Evolutionary conservation across 2,797 vertebrate genomes (phyloP).

Genomic region (Oophaga sylvatica): DNA sequence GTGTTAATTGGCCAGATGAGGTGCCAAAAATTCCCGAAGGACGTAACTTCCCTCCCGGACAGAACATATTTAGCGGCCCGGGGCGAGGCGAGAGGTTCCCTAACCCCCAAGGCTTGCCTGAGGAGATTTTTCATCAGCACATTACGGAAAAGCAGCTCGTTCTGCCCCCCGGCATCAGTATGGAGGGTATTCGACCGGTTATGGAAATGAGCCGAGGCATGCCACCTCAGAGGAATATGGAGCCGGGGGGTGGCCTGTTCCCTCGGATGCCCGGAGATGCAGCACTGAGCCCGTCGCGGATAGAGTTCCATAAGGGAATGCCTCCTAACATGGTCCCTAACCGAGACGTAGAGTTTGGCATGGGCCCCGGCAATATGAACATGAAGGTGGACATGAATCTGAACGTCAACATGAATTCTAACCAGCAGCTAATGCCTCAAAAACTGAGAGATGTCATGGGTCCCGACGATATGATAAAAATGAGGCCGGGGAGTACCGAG

Average conservation of each 20-base stretch:
- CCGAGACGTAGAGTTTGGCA: constrained; percentile 92
- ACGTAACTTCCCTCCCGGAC: constrained; percentile 87
- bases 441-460: constrained; percentile 87
- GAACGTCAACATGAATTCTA: constrained; percentile 83
- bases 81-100: constrained; percentile 96
- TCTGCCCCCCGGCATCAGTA: constrained; percentile 89
- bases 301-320: constrained; percentile 89
- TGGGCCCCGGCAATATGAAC: constrained; percentile 83
- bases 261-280: constrained; percentile 92
- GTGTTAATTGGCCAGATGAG: constrained; percentile 95
- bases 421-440: constrained; percentile 89
- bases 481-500: constrained; percentile 73
- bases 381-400: constrained; percentile 81
- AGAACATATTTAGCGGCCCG: constrained; percentile 89
- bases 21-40: constrained; percentile 94
- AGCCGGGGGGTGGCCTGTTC: constrained; percentile 91
- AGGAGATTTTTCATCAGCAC: constrained; percentile 95
- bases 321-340: constrained; percentile 76
- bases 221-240: constrained; percentile 90
- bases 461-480: constrained; percentile 81
- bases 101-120: constrained; percentile 91
- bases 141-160: constrained; percentile 91
- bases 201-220: constrained; percentile 94
- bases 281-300: constrained; percentile 94
- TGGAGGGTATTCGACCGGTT: constrained; percentile 78